Base-by-base conservation (phyloP, 2,797 vertebrate species). In the Cetoscarus ocellatus region DNA sequence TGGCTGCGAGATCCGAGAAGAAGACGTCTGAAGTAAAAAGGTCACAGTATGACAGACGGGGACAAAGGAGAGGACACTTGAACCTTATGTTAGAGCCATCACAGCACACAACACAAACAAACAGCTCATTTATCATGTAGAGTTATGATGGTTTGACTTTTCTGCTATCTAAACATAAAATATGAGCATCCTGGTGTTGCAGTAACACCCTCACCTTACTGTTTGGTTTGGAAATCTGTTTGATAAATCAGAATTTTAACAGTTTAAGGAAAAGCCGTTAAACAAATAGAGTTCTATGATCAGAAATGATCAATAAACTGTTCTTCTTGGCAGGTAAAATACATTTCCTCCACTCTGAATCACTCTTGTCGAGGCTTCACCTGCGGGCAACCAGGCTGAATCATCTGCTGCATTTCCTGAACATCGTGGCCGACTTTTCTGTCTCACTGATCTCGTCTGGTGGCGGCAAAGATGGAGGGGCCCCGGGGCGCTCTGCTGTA, bases 401-500 rank as follows among this genome's bases (percentile, higher is more conserved):
- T 15, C 52, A 17, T 39, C 17, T 38, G 14, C 40, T 45, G 51
- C 38, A 6, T 18, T 14, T 7, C 8, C 34, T 12, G 6, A 44
- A 44, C 40, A 36, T 43, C 43, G 40, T 57, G 44, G 15, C 43
- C 15, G n/a, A 34, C 57, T 62, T 61, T 52, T 61, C 61, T 11
- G 3, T 36, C 55, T 70, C 66, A 66, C 35, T 43, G 52, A 42
- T 18, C 43, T 18, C 34, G 47, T 40, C 17, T 72, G 10, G 1
- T 36, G 27, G 17, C 50, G 61, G 39, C 11, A 12, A 39, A 53
- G 43, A 45, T 59, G 5, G 18, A 67, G 52, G 49, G 9, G 58
- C 67, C 57, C 52, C 3, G 13, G 55, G 77, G 75, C 71, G 58
- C 64, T 57, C 45, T 70, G 64, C 62, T 12, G 59, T 79, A 74